Evolutionary conservation across 2,888 invertebrate species (phyloP), one percentile per base, ranked within the genome.

Genomic region (Pseudeuparius sepicola): DNA sequence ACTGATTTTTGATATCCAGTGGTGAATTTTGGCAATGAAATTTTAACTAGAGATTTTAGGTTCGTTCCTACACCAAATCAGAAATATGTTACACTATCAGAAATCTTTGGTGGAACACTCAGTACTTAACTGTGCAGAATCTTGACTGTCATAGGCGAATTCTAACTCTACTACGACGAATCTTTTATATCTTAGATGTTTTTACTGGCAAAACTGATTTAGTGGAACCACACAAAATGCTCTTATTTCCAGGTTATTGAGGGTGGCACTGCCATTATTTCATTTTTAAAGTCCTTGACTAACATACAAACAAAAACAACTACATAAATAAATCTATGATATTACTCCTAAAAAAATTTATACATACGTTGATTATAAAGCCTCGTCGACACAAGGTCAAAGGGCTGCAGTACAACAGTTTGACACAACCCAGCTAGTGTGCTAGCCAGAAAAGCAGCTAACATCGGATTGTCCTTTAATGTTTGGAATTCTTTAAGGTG

Each of bases 321-420:
- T 31, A 31, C 6, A 34, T 24, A 26, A 10, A 9, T 26, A 26
- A 7, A 10, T 20, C 20, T 7, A 20, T 20, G n/a, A 7, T 20
- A 20, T 7, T 15, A 10, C 14, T 12, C 12, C 13, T 3, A 34
- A 15, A n/a, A 11, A 11, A 20, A 20, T 20, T 7, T 20, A 4
- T 13, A 32, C 15, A 41, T 56, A 76, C 85, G 82, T 75, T 90
- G 89, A 65, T 90, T 90, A 56, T 86, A 90, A 41, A 90, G 69
- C 42, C 90, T 71, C n/a, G 87, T 85, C n/a, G 88, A 80, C 40
- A 84, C 71, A 17, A 89, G 80, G 60, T 92, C 90, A 53, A 90
- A 79, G 0, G 90, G 92, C 43, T 87, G 86, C 71, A 90, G 84
- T 36, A 72, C 68, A 1, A 81, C 43, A 1, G 80, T 78, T 32